Percentiles rank a stretch among this genome's conserved stretches.
Conservation (phyloP, 2,113 vertebrate genomes). For the Carassius carassius region DNA sequence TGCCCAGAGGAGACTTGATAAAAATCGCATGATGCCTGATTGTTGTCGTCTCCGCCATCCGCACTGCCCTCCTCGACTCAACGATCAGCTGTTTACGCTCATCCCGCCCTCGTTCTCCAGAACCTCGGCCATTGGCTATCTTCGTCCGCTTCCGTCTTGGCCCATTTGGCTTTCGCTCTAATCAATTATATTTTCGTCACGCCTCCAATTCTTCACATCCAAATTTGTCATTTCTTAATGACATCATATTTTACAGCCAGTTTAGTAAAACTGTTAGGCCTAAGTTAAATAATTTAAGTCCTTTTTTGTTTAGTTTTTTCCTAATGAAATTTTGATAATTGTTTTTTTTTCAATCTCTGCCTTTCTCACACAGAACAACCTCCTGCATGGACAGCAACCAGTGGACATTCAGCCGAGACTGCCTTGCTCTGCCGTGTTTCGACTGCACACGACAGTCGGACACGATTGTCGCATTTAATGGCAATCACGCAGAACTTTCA, state of each 20-base stretch:
- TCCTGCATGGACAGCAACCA: too few species aligned
- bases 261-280: not conserved
- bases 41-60: constrained; percentile 65
- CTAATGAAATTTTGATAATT: too few species aligned
- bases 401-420: too few species aligned
- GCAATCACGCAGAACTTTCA: too few species aligned
- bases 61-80: constrained; percentile 44
- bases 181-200: constrained; percentile 51
- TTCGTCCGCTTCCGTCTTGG: not conserved
- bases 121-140: constrained; percentile 58
- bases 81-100: constrained; percentile 60
- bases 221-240: not conserved
- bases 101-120: constrained; percentile 61
- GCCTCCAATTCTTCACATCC: not conserved
- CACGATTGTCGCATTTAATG: too few species aligned
- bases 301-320: not conserved
- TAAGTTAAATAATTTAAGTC: not conserved
- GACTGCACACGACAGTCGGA: too few species aligned
- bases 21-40: constrained; percentile 70
- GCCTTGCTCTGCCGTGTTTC: too few species aligned
- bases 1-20: constrained; percentile 68
- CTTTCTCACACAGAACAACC: too few species aligned
- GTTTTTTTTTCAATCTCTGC: too few species aligned
- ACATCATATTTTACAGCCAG: not conserved
- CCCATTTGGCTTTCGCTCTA: constrained; percentile 54